A percentile compares a stretch with the other conserved stretches of the same genome.
These are phyloP conservation scores for Okamejei kenojei DNA, from an alignment of 2,797 vertebrate species.

Conservation along the genomic window DNA sequence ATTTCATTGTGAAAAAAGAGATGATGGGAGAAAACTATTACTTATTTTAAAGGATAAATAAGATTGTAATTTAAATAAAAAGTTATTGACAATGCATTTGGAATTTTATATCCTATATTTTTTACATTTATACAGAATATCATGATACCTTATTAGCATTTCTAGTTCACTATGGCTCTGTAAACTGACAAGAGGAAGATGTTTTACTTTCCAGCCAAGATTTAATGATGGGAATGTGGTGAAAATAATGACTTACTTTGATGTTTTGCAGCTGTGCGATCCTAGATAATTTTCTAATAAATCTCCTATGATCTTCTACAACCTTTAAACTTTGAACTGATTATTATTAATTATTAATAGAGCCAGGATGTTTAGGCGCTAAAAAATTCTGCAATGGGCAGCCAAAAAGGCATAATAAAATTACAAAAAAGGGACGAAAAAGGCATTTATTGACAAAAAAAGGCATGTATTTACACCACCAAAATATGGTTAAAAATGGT, in stretches of 20 bases:
- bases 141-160: not conserved
- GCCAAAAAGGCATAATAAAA: too few relatives aligned
- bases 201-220: not conserved
- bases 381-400: too few relatives aligned
- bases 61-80: not conserved
- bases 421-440: too few relatives aligned
- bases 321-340: not conserved
- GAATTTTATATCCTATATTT: not conserved
- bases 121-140: not conserved
- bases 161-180: not conserved
- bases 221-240: not conserved
- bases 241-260: not conserved
- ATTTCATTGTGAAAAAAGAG: not conserved
- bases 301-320: too few relatives aligned
- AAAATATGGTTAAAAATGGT: too few relatives aligned
- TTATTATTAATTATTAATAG: not conserved
- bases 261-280: not conserved
- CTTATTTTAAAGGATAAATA: not conserved
- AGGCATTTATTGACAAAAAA: too few relatives aligned
- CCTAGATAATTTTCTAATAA: not conserved
- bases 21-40: not conserved
- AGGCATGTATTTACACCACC: too few relatives aligned
- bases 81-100: not conserved
- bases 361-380: too few relatives aligned
- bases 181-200: not conserved